Base-by-base conservation (phyloP, 2,888 invertebrate species). In the Neoaliturus tenellus region DNA sequence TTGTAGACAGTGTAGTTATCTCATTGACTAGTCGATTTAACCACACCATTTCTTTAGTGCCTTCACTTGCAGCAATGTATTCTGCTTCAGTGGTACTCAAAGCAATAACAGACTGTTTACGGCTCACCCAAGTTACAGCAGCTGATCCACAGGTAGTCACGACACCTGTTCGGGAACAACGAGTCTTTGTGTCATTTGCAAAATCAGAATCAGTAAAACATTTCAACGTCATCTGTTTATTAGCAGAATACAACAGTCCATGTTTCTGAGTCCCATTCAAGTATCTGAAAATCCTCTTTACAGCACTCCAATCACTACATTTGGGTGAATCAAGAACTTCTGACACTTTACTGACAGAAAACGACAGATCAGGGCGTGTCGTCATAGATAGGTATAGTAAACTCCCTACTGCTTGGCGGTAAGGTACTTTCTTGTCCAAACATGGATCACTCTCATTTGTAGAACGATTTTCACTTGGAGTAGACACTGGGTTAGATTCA, bases 201-300 rank as follows among this genome's bases (percentile, higher is more conserved):
- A 88, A 90, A 86, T 90, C 89, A 41, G 89, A 89, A 87, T 90
- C 89, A 35, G 89, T 89, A 83, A 85, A 89, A 69, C 86, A 85
- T 39, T 87, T 75, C n/a, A 83, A 14, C 44, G 10, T 44, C 44
- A 44, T 44, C 44, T 44, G 44, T 14, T 4, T 44, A 12, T 44
- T 44, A 44, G 44, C 44, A 44, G 44, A 44, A 44, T 44, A 44
- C 17, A 44, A 44, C 6, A 44, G 44, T 14, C 44, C 44, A 44
- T 44, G 17, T 6, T 44, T 44, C 17, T 44, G 44, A 44, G 6
- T 44, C 2, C 44, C 44, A 44, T 44, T 44, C 4, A 44, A 44
- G 12, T 44, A 44, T 17, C 17, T 44, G 17, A 44, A 44, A 14
- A 44, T 44, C 12, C 4, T 44, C 12, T 44, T 44, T 6, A 44